Percentiles rank a stretch among this genome's conserved stretches.
Conservation (phyloP, 2,888 invertebrate genomes). For the Allophyes oxyacanthae region DNA sequence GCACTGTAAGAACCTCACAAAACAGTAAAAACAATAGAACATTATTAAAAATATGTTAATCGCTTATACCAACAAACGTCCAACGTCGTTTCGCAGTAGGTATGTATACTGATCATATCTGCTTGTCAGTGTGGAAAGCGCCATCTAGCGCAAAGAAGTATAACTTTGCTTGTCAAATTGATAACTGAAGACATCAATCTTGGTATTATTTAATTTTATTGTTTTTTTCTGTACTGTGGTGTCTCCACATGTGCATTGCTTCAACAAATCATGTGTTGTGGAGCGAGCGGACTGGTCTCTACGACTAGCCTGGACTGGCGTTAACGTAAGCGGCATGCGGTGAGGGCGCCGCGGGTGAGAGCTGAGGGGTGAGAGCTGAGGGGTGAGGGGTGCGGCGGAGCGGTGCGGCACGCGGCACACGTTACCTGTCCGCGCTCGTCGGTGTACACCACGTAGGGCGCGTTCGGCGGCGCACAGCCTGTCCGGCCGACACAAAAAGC, state of each 20-base stretch:
- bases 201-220: constrained; percentile 5
- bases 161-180: constrained; percentile 4
- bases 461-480: constrained; percentile 95
- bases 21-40: constrained; percentile 13
- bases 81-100: constrained; percentile 21
- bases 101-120: constrained; percentile 13
- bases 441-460: constrained; percentile 98
- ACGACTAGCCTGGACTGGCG: constrained; percentile 11
- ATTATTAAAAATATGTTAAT: not conserved
- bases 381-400: not conserved
- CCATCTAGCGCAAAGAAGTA: constrained; percentile 4
- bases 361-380: constrained; percentile 5
- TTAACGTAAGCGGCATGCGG: constrained; percentile 44
- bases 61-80: not conserved
- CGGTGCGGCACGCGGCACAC: constrained; percentile 70
- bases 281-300: constrained; percentile 26
- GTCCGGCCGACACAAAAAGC: constrained; percentile 86
- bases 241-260: constrained; percentile 12
- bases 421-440: constrained; percentile 98
- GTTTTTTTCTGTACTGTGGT: constrained; percentile 14
- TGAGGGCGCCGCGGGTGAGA: constrained; percentile 16
- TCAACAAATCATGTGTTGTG: constrained; percentile 28
- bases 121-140: constrained; percentile 27
- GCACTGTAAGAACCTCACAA: constrained; percentile 19
- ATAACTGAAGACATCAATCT: constrained; percentile 2